Evolutionary conservation across 2,888 invertebrate genomes (phyloP), one percentile per base, ranked within the genome.

Genomic region (Philereme vetulata): DNA sequence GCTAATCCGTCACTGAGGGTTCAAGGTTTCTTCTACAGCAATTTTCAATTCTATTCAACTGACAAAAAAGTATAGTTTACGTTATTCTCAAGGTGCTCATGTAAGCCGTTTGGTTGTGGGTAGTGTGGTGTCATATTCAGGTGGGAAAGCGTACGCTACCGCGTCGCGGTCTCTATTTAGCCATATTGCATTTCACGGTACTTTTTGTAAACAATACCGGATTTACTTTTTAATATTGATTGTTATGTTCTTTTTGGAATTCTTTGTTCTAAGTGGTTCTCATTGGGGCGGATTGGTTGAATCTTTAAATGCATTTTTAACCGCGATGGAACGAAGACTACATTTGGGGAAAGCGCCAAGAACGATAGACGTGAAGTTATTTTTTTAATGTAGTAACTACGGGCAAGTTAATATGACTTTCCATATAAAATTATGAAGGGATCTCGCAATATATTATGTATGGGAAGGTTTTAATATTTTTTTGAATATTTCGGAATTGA

Each of bases 121-220:
- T 67, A 38, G 43, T 49, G 53, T 66, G 89, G 91, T 92, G 86
- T 92, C 92, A 90, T 88, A 82, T 92, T 92, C 90, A 90, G 88
- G 89, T 89, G 86, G 88, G 90, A 92, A 90, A 89, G 90, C 88
- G 86, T 86, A 86, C 82, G 89, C 88, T 90, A 90, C 90, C 88
- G 86, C 86, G 88, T 70, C 88, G 90, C 85, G 90, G 90, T 90
- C 86, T 78, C 84, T 79, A 81, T 83, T 84, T 84, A 85, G 85
- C 78, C 84, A 77, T 88, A 88, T 90, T 86, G 85, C 80, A 78
- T 90, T 90, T 85, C 90, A 85, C 78, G 76, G 76, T 72, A 78
- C 82, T 83, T 85, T 86, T 83, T 81, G 81, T 86, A 88, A 86
- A 85, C 84, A 85, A 84, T 84, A 83, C 78, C 70, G 73, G 77